Conservation (phyloP, 2,888 invertebrate species). For the Laothoe populi region DNA sequence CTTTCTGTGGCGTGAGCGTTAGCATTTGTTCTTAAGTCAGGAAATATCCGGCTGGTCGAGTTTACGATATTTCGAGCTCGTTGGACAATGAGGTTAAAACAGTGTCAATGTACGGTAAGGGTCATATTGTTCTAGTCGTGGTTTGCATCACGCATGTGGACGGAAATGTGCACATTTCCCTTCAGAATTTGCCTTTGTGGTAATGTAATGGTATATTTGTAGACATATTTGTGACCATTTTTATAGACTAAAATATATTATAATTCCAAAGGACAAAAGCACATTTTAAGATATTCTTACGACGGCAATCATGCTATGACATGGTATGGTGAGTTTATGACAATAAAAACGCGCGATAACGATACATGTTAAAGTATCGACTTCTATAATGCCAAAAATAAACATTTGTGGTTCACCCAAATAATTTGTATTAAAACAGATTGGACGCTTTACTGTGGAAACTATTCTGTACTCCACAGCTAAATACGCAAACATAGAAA, state of each 20-base stretch:
- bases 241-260: neutral
- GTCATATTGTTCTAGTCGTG: neutral
- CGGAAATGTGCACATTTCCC: slow-evolving; percentile 2
- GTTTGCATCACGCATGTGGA: neutral
- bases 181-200: neutral
- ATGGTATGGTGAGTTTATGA: too few relatives aligned
- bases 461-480: slow-evolving; percentile 16
- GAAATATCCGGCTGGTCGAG: slow-evolving; percentile 12
- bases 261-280: too few relatives aligned
- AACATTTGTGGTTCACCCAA: slow-evolving; percentile 3
- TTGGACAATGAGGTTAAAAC: slow-evolving; percentile 22
- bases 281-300: too few relatives aligned
- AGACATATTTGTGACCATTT: neutral
- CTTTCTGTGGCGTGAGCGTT: neutral
- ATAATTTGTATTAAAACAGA: slow-evolving; percentile 13
- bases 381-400: too few relatives aligned
- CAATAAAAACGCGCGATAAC: too few relatives aligned
- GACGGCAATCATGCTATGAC: too few relatives aligned
- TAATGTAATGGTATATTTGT: neutral
- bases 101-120: neutral
- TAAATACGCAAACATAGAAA: slow-evolving; percentile 10
- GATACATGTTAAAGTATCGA: neutral
- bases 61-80: slow-evolving; percentile 16
- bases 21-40: slow-evolving; percentile 9
- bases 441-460: slow-evolving; percentile 1